Evolutionary conservation across 2,113 vertebrate species (phyloP).

Genomic region (Apteryx mantelli): DNA sequence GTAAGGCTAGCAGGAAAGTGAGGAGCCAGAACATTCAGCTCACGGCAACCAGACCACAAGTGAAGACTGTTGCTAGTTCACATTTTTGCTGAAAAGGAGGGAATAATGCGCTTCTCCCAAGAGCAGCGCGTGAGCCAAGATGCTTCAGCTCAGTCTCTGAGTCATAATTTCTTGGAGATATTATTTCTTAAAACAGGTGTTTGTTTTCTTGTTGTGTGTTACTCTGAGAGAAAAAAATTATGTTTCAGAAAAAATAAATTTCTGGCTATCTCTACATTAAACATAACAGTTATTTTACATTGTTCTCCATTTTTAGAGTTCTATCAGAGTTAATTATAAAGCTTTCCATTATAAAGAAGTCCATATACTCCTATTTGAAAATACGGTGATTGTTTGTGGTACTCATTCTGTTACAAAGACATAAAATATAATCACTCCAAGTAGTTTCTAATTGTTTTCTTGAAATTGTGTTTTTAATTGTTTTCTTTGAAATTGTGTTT

Average conservation of each 20-base stretch:
- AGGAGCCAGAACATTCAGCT: neutral
- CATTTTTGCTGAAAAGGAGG: neutral
- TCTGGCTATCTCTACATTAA: neutral
- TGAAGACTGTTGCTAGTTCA: neutral
- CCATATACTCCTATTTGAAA: neutral
- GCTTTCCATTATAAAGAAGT: neutral
- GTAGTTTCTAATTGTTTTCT: neutral
- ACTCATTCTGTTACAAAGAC: neutral
- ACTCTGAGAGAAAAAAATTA: neutral
- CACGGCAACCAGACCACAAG: neutral
- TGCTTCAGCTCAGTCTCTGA: neutral
- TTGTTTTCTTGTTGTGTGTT: neutral
- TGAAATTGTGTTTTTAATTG: neutral
- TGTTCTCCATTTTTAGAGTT: neutral
- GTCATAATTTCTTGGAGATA: neutral
- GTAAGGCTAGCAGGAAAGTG: neutral
- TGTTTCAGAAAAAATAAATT: neutral
- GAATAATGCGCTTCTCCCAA: neutral
- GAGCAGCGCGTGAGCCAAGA: neutral
- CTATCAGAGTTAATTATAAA: neutral
- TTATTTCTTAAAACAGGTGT: neutral
- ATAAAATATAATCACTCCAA: neutral
- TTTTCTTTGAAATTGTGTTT: neutral
- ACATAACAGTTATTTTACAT: neutral
- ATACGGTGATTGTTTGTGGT: neutral